Evolutionary conservation across 2,797 vertebrate genomes (phyloP).

Genomic region (Lepus townsendii): DNA sequence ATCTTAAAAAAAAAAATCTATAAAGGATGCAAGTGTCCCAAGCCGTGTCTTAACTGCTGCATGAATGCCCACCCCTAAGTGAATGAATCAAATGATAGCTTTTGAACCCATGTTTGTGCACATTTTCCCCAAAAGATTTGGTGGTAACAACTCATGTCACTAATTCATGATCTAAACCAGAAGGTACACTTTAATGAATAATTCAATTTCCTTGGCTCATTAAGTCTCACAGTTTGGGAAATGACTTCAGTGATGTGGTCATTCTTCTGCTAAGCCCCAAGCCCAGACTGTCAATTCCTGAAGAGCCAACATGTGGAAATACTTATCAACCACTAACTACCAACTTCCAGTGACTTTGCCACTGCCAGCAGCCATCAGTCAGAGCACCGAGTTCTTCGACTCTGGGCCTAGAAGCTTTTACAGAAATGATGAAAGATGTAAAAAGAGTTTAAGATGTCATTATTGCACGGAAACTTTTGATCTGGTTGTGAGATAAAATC

Average conservation of each 20-base stretch:
- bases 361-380: background rate
- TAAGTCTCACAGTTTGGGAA: slow-evolving; percentile 74
- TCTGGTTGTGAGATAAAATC: background rate
- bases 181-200: slow-evolving; percentile 69
- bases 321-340: slow-evolving; percentile 61
- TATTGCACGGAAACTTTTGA: slow-evolving; percentile 3
- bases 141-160: slow-evolving; percentile 7
- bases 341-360: background rate
- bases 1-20: too few relatives aligned
- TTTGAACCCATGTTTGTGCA: background rate
- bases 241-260: slow-evolving; percentile 58
- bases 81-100: background rate
- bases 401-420: background rate
- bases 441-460: background rate
- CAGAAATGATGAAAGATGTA: background rate
- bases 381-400: background rate
- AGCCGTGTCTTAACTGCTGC: too few relatives aligned
- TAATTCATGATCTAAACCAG: slow-evolving; percentile 73
- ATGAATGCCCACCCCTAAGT: too few relatives aligned
- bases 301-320: slow-evolving; percentile 62
- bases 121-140: slow-evolving; percentile 26
- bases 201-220: slow-evolving; percentile 78
- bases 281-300: slow-evolving; percentile 26
- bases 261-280: slow-evolving; percentile 63
- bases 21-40: too few relatives aligned